A percentile compares a stretch with the other conserved stretches of the same genome.
Evolutionary conservation across 2,888 invertebrate species (phyloP).

Genomic region (Pasiphila rectangulata): DNA sequence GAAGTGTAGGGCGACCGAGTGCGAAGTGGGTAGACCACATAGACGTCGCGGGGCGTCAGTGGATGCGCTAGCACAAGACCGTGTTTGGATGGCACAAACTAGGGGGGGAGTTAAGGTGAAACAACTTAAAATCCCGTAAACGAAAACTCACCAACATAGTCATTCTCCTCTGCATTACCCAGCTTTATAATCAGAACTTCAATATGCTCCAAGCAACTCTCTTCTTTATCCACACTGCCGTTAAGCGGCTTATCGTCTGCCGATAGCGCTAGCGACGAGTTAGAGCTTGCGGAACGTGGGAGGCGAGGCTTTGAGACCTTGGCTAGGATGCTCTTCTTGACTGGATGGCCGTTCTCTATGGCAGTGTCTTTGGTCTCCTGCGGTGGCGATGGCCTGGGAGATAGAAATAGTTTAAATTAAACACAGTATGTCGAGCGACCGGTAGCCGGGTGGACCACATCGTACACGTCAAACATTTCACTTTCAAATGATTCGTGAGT

Average conservation of each 20-base stretch:
- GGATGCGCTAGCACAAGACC: too few species aligned
- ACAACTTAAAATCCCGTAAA: too few species aligned
- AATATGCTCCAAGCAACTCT: conserved; percentile 44
- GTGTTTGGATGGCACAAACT: too few species aligned
- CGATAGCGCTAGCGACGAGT: conserved; percentile 43
- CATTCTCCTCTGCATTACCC: conserved; percentile 63
- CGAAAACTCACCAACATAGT: conserved; percentile 73
- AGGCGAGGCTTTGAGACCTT: conserved; percentile 63
- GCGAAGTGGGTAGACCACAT: too few species aligned
- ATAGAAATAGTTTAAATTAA: neutral
- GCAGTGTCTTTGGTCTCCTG: conserved; percentile 52
- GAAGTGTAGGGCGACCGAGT: too few species aligned
- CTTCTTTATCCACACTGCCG: conserved; percentile 42
- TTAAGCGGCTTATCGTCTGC: conserved; percentile 48
- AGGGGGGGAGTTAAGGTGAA: too few species aligned
- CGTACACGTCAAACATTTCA: too few species aligned
- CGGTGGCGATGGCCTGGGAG: conserved; percentile 48
- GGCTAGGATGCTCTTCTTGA: conserved; percentile 60
- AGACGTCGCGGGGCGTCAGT: too few species aligned
- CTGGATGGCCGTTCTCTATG: conserved; percentile 55
- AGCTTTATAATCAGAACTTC: conserved; percentile 71
- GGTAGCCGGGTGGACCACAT: too few species aligned
- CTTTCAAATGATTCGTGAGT: too few species aligned
- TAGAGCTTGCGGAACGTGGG: conserved; percentile 57
- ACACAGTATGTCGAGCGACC: too few species aligned